Percentiles rank a stretch among this genome's conserved stretches.
Conservation (phyloP, 2,113 vertebrate species). For the Acrocephalus kingi region DNA sequence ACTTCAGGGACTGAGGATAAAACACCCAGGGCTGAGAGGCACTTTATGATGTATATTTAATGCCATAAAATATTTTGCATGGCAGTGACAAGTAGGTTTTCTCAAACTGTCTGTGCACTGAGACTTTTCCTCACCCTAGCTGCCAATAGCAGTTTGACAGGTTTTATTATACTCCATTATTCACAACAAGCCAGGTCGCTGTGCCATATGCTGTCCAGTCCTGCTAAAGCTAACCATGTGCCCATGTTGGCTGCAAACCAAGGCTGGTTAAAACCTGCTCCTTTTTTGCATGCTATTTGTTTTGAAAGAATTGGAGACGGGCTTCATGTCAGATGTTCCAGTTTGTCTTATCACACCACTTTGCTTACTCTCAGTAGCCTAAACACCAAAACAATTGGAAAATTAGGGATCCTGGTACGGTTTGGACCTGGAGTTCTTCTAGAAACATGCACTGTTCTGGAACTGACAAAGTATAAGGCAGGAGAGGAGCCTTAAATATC, state of each 20-base stretch:
- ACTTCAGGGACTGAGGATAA: background rate
- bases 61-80: conserved; percentile 9
- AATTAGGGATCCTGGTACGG: background rate
- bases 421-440: background rate
- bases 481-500: background rate
- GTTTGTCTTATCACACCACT: background rate
- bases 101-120: conserved; percentile 25
- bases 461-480: background rate
- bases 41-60: background rate
- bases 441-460: background rate
- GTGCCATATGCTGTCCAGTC: conserved; percentile 67
- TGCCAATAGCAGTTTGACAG: conserved; percentile 66
- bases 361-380: background rate
- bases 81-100: conserved; percentile 38
- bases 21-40: background rate
- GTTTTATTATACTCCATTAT: conserved; percentile 67
- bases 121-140: conserved; percentile 34
- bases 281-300: conserved; percentile 43
- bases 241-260: conserved; percentile 52
- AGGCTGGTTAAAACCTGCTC: conserved; percentile 58
- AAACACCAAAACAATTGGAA: background rate
- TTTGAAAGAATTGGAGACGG: conserved; percentile 18
- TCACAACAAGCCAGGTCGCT: conserved; percentile 63
- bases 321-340: background rate
- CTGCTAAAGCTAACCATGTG: conserved; percentile 62